Conservation (phyloP, 2,888 invertebrate genomes). For the Drosophila paranaensis region DNA sequence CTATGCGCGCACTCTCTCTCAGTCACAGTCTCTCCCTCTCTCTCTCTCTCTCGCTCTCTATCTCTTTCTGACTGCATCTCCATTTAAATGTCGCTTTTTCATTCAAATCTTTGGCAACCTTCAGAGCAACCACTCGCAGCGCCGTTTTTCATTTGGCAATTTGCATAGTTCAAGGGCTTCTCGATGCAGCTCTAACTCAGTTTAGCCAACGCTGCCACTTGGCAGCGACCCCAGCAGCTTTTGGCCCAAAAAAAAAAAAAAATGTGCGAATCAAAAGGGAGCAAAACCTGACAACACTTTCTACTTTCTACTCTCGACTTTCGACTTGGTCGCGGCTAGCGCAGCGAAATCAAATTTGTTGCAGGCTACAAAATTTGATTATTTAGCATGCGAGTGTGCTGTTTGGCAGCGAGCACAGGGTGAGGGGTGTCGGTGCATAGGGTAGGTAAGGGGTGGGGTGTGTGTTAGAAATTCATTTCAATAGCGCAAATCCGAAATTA, state of each 20-base stretch:
- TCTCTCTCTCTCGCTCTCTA: background rate
- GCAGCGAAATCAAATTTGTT: constrained; percentile 62
- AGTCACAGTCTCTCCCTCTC: background rate
- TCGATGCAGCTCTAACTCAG: constrained; percentile 50
- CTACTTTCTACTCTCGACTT: constrained; percentile 4
- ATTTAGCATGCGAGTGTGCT: constrained; percentile 25
- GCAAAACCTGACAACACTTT: constrained; percentile 48
- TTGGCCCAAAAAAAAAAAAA: constrained; percentile 19
- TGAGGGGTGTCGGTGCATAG: no score
- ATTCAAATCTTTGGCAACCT: constrained; percentile 47
- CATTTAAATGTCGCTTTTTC: background rate
- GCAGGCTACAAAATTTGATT: constrained; percentile 63
- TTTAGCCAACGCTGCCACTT: constrained; percentile 49
- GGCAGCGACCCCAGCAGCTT: constrained; percentile 23
- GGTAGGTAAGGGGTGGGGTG: no score
- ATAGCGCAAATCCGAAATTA: constrained; percentile 3
- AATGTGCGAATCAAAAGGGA: constrained; percentile 22
- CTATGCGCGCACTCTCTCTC: constrained; percentile 5
- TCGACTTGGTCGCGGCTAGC: constrained; percentile 23
- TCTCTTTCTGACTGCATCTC: background rate
- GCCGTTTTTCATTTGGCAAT: constrained; percentile 67
- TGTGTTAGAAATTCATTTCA: constrained; percentile 6
- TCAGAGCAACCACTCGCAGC: constrained; percentile 38
- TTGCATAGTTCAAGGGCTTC: constrained; percentile 75
- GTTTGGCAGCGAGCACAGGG: background rate